phyloP scores from a whole-genome alignment of 2,888 invertebrate species.

The Petrolisthes cinctipes region DNA sequence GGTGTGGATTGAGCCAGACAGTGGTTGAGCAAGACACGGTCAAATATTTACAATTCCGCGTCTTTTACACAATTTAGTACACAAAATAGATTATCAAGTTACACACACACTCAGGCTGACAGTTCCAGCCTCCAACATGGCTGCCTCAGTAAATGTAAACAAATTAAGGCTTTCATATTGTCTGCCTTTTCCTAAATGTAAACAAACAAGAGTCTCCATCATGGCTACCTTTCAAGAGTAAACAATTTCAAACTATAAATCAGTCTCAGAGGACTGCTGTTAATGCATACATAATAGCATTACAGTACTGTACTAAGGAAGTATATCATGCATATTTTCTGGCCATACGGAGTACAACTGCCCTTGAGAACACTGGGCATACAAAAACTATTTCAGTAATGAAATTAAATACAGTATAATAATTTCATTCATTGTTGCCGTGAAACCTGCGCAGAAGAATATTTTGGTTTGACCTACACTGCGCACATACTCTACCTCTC shows the following conservation, averaged over 20 bases:
- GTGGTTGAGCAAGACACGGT: slow-evolving; percentile 53
- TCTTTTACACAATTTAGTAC: slow-evolving; percentile 47
- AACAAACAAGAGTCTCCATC: background rate
- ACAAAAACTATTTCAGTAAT: background rate
- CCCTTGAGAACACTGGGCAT: background rate
- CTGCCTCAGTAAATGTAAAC: slow-evolving; percentile 5
- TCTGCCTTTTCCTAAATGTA: background rate
- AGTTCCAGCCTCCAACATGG: slow-evolving; percentile 15
- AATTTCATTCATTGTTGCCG: background rate
- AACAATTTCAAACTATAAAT: too few species aligned
- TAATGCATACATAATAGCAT: too few species aligned
- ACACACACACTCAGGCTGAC: slow-evolving; percentile 27
- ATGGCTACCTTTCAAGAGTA: background rate
- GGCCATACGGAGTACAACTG: background rate
- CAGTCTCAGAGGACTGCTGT: too few species aligned
- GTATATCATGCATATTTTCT: background rate
- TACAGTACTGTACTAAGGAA: background rate
- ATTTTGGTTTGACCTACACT: background rate
- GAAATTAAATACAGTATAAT: background rate
- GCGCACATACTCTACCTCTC: background rate
- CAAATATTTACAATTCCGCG: slow-evolving; percentile 9
- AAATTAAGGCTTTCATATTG: background rate
- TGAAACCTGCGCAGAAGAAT: slow-evolving; percentile 13
- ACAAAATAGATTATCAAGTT: slow-evolving; percentile 57
- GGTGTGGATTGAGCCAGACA: slow-evolving; percentile 24